Evolutionary conservation across 2,888 invertebrate species (phyloP).

Genomic region (Orchesellides sinensis): DNA sequence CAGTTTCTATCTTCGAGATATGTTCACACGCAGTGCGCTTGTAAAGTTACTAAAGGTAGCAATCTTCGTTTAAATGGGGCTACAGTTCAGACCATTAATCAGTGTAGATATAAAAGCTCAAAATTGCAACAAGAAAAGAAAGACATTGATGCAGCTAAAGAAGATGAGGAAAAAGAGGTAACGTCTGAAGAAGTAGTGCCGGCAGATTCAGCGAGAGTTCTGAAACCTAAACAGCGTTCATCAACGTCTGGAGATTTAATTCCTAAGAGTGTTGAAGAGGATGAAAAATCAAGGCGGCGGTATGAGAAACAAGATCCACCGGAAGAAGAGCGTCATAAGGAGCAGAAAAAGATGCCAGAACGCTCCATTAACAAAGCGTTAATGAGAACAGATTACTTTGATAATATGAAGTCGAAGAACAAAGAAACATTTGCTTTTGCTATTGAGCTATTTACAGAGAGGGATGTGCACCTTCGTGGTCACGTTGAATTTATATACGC

Average conservation of each 20-base stretch:
- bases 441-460: conserved; percentile 81
- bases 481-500: conserved; percentile 97
- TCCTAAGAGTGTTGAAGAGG: conserved; percentile 8
- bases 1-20: too few relatives aligned
- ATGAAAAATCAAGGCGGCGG: conserved; percentile 37
- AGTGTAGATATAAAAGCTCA: conserved; percentile 33
- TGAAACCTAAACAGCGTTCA: too few relatives aligned
- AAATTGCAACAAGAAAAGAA: conserved; percentile 23
- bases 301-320: conserved; percentile 59
- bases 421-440: conserved; percentile 85
- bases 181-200: not conserved
- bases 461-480: conserved; percentile 85
- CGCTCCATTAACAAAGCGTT: conserved; percentile 53
- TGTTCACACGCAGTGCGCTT: too few relatives aligned
- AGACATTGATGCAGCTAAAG: not conserved
- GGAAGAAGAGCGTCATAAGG: conserved; percentile 65
- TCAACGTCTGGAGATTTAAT: too few relatives aligned
- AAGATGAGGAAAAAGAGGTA: not conserved
- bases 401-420: conserved; percentile 80
- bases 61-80: too few relatives aligned
- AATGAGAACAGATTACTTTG: conserved; percentile 74
- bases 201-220: not conserved
- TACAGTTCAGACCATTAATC: not conserved
- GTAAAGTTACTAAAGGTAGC: not conserved
- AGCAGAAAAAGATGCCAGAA: conserved; percentile 44